Conservation (phyloP, 2,888 invertebrate species). For the Ectobius pallidus region DNA sequence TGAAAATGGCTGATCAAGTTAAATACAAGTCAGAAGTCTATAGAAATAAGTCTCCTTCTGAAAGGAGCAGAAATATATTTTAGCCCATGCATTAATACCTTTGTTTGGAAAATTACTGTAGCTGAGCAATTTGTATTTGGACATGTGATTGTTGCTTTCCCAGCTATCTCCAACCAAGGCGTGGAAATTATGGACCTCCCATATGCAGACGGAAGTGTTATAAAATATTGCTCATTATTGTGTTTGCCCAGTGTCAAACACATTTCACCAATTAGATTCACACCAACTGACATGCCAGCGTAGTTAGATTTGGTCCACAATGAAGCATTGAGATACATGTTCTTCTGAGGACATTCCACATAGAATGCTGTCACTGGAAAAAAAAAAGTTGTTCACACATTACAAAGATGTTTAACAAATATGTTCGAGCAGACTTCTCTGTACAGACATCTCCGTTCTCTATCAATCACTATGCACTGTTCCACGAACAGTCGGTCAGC, state of each 20-base stretch:
- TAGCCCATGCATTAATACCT: conserved; percentile 50
- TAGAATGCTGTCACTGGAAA: conserved; percentile 58
- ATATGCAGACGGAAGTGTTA: conserved; percentile 57
- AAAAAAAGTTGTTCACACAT: too few relatives aligned
- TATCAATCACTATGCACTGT: too few relatives aligned
- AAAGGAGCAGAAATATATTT: too few relatives aligned
- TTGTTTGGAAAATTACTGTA: conserved; percentile 57
- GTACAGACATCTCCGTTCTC: too few relatives aligned
- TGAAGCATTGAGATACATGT: conserved; percentile 56
- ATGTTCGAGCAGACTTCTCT: too few relatives aligned
- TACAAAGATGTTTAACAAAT: too few relatives aligned
- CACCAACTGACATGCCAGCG: conserved; percentile 59
- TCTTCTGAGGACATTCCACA: conserved; percentile 56
- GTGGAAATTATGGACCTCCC: conserved; percentile 59
- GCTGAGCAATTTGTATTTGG: conserved; percentile 54
- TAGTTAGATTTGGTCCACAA: conserved; percentile 59
- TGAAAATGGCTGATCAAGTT: too few relatives aligned
- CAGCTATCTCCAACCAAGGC: conserved; percentile 59
- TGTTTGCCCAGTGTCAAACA: conserved; percentile 44
- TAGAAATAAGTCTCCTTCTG: too few relatives aligned
- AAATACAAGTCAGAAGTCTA: too few relatives aligned
- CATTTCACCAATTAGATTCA: conserved; percentile 56
- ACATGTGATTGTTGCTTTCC: conserved; percentile 55
- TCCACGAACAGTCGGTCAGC: too few relatives aligned
- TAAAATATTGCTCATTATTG: conserved; percentile 54